Conservation (phyloP, 2,888 invertebrate genomes). For the Cryptus viduatorius region DNA sequence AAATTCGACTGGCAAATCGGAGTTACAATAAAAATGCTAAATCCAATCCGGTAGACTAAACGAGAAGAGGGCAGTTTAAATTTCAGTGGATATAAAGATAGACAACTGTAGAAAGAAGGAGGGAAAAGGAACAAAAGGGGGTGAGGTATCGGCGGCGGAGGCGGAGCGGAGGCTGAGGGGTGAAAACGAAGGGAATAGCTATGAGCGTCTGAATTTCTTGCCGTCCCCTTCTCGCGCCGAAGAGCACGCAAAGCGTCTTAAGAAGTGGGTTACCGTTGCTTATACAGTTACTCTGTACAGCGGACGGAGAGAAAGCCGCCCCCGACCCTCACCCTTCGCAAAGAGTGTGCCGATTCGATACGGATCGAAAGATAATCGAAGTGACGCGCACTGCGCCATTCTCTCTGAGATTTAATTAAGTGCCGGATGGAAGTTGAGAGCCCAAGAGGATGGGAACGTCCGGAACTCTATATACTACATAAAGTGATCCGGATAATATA, state of each 20-base stretch:
- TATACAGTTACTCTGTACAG: slow-evolving; percentile 10
- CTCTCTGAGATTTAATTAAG: slow-evolving; percentile 62
- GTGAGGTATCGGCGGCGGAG: too few species aligned
- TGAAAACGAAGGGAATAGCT: slow-evolving; percentile 28
- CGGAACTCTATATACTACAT: background rate
- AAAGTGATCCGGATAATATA: background rate
- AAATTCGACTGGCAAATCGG: slow-evolving; percentile 56
- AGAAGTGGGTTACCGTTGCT: slow-evolving; percentile 49
- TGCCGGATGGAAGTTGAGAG: slow-evolving; percentile 55
- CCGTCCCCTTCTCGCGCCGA: slow-evolving; percentile 20
- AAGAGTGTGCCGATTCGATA: slow-evolving; percentile 54
- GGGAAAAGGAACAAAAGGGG: background rate
- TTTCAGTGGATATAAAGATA: slow-evolving; percentile 42
- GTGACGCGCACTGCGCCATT: slow-evolving; percentile 55
- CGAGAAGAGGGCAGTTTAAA: slow-evolving; percentile 41
- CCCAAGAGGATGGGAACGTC: slow-evolving; percentile 30
- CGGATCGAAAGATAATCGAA: slow-evolving; percentile 63
- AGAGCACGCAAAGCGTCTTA: slow-evolving; percentile 41
- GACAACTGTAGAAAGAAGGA: slow-evolving; percentile 13
- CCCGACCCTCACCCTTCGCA: background rate
- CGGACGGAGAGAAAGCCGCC: background rate
- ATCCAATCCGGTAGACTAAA: slow-evolving; percentile 56
- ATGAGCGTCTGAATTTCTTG: slow-evolving; percentile 40
- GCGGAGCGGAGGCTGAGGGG: background rate
- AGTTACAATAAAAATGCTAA: slow-evolving; percentile 64